A percentile compares a stretch with the other conserved stretches of the same genome.
Evolutionary conservation across 1,140 invertebrate species (phyloP).

Genomic region (Mylabris phalerata): DNA sequence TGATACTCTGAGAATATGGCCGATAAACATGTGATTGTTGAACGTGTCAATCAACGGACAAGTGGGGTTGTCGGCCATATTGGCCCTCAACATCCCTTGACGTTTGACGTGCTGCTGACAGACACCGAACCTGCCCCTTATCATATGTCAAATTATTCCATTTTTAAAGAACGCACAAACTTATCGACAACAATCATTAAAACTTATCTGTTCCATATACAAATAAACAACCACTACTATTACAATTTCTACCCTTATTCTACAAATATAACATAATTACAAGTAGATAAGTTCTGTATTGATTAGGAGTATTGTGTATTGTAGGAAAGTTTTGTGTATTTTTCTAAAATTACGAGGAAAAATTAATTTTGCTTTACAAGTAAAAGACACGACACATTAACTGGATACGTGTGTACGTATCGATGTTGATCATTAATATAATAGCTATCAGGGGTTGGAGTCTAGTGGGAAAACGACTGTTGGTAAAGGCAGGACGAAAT

Average conservation of each 20-base stretch:
- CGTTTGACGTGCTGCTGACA: slow-evolving; percentile 35
- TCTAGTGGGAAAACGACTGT: slow-evolving; percentile 16
- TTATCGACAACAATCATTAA: too few relatives aligned
- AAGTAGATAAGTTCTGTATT: too few relatives aligned
- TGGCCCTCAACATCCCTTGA: slow-evolving; percentile 29
- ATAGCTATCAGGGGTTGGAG: slow-evolving; percentile 1
- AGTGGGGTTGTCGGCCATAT: slow-evolving; percentile 37
- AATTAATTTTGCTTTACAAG: slow-evolving; percentile 8
- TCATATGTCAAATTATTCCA: slow-evolving; percentile 30
- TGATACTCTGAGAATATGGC: slow-evolving; percentile 31
- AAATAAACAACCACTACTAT: too few relatives aligned
- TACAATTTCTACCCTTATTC: too few relatives aligned
- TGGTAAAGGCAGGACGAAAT: slow-evolving; percentile 14
- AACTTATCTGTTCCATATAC: too few relatives aligned
- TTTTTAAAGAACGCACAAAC: neutral
- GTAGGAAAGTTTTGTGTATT: too few relatives aligned
- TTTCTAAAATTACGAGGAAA: neutral
- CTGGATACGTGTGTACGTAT: slow-evolving; percentile 9
- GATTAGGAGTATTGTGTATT: too few relatives aligned
- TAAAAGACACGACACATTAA: slow-evolving; percentile 15
- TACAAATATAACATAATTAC: too few relatives aligned
- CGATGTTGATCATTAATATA: slow-evolving; percentile 17
- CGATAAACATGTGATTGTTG: slow-evolving; percentile 37
- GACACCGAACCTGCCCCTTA: slow-evolving; percentile 32
- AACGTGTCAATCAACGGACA: slow-evolving; percentile 37